Conservation (phyloP, 2,888 invertebrate species). For the Epinotia nisella region DNA sequence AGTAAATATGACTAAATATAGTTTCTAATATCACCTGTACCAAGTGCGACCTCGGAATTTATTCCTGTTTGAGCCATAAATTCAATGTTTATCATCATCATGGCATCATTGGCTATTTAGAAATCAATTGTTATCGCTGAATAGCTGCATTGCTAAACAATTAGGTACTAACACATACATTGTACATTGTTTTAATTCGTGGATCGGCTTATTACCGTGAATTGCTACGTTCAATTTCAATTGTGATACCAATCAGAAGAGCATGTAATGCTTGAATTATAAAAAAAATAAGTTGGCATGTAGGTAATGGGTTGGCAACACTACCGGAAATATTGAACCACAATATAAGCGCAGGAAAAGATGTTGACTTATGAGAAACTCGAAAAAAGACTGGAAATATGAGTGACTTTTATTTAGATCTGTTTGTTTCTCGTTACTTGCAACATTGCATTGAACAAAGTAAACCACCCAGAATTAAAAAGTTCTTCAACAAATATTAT, state of each 20-base stretch:
- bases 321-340: background rate
- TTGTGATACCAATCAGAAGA: background rate
- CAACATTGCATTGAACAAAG: too few relatives aligned
- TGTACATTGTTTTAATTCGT: background rate
- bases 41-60: background rate
- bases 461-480: too few relatives aligned
- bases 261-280: background rate
- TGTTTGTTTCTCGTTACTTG: too few relatives aligned
- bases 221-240: background rate
- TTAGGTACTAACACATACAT: too few relatives aligned
- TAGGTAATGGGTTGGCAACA: conserved; percentile 15
- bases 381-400: too few relatives aligned
- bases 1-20: too few relatives aligned
- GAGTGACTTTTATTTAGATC: too few relatives aligned
- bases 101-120: background rate
- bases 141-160: background rate
- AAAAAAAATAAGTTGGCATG: conserved; percentile 5
- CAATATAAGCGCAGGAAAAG: background rate
- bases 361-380: background rate
- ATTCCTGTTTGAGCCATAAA: background rate
- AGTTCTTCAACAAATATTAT: too few relatives aligned
- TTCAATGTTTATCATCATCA: background rate
- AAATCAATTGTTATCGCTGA: conserved; percentile 1
- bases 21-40: background rate
- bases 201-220: background rate